phyloP scores from a whole-genome alignment of 2,113 vertebrate genomes.

The Aix galericulata region DNA sequence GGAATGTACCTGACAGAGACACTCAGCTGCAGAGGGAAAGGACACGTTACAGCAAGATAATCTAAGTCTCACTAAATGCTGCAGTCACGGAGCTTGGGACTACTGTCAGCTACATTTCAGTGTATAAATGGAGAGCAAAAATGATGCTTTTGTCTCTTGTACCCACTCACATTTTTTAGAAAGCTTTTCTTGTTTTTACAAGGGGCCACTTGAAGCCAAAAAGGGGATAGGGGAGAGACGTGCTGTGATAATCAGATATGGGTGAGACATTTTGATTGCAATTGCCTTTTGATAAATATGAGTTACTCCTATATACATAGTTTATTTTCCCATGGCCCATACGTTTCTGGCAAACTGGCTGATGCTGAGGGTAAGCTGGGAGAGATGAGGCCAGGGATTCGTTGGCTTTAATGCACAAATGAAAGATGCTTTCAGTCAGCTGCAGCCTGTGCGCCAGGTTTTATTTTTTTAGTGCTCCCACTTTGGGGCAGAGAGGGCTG shows the following conservation, averaged over 20 bases:
- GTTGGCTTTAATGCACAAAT: neutral
- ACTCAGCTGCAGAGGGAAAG: neutral
- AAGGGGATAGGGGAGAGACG: neutral
- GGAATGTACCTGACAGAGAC: neutral
- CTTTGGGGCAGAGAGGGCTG: slow-evolving; percentile 1
- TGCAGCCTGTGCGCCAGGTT: slow-evolving; percentile 27
- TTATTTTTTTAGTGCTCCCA: slow-evolving; percentile 46
- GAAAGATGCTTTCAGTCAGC: slow-evolving; percentile 50
- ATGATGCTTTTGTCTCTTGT: neutral
- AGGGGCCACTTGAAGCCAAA: neutral
- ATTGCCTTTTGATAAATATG: neutral
- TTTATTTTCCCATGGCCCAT: slow-evolving; percentile 36
- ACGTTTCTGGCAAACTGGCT: neutral
- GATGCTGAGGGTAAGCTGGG: neutral
- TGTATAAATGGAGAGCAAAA: neutral
- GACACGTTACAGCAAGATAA: neutral
- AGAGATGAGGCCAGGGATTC: neutral
- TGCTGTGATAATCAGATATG: neutral
- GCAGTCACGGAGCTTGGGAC: neutral
- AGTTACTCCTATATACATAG: neutral
- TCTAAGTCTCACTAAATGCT: neutral
- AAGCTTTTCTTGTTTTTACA: neutral
- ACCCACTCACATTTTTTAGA: neutral
- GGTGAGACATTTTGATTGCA: neutral
- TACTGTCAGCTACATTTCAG: neutral